Base-by-base conservation (phyloP, 2,888 invertebrate genomes). In the Metopia argyrocephala region DNA sequence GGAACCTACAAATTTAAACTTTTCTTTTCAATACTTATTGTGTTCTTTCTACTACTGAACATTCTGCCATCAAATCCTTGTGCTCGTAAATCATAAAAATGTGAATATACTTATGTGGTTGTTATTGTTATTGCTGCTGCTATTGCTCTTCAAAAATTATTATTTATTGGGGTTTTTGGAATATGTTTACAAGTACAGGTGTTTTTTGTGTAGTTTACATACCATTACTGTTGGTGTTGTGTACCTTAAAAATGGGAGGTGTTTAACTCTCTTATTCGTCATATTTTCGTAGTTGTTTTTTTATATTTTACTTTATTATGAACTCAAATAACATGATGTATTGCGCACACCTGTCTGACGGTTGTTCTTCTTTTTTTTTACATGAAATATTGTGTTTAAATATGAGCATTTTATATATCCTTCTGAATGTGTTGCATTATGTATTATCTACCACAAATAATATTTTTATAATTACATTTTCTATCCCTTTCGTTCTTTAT, bases 321-420 rank as follows among this genome's bases (percentile, higher is more conserved):
- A 69, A 76, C 52, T 70, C 59, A 21, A 70, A 56, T 38, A n/a
- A 73, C 54, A 71, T 83, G 83, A 83, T 83, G 76, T 74, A 84
- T 83, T 82, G 83, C 83, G 81, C 81, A 83, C 83, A 84, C 84
- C 84, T 84, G 84, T 74, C 65, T 25, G 48, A 4, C 15, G 9
- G 9, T 31, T 5, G 38, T 38, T 38, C 4, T 38, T 15, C 38
- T 57, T 28, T 18, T n/a, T 28, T 45, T 7, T 25, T 38, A 57
- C 56, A 64, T 73, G 64, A 73, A 52, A 61, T 61, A 70, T 59
- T 70, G 69, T 25, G 38, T 38, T 38, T 12, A 38, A 50, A 20
- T 7, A 5, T 57, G 18, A 57, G 9, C 15, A 28, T 48, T 46
- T 38, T 38, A 15, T 38, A 15, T 38, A 38, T 38, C 38, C 15